phyloP scores from a whole-genome alignment of 2,113 vertebrate genomes.

The Scortum barcoo region DNA sequence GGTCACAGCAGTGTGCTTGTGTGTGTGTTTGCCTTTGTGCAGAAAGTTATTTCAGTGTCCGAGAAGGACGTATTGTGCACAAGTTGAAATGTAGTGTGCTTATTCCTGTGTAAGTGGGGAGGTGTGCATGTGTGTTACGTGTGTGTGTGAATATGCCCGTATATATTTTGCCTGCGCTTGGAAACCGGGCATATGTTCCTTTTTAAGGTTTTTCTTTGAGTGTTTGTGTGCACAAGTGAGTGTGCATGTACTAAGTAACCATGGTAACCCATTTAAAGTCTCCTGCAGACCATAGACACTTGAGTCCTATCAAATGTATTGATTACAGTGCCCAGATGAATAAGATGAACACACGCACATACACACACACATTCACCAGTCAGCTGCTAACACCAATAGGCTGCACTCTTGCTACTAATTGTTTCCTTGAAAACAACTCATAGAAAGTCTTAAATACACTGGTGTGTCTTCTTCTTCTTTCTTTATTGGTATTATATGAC shows the following conservation, averaged over 20 bases:
- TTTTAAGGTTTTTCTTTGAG: conserved; percentile 39
- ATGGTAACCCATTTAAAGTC: conserved; percentile 57
- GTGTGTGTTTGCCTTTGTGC: conserved; percentile 33
- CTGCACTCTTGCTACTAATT: conserved; percentile 35
- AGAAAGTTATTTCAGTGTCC: conserved; percentile 61
- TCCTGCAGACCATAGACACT: conserved; percentile 45
- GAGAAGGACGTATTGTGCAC: conserved; percentile 17
- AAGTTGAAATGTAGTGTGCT: conserved; percentile 8
- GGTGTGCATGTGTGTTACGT: neutral
- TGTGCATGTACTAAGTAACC: conserved; percentile 31
- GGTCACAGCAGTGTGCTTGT: conserved; percentile 62
- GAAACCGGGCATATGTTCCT: conserved; percentile 23
- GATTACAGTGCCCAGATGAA: conserved; percentile 45
- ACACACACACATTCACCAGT: neutral
- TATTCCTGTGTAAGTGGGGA: conserved; percentile 13
- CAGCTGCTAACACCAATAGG: conserved; percentile 24
- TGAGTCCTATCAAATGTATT: conserved; percentile 45
- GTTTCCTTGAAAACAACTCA: neutral
- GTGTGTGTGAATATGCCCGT: neutral
- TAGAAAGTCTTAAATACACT: neutral
- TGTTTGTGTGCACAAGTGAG: conserved; percentile 34
- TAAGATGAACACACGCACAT: conserved; percentile 17
- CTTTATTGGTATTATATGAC: neutral
- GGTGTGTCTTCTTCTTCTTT: neutral
- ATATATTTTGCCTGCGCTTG: conserved; percentile 1